Evolutionary conservation across 2,888 invertebrate species (phyloP).

Genomic region (Odiellus spinosus): DNA sequence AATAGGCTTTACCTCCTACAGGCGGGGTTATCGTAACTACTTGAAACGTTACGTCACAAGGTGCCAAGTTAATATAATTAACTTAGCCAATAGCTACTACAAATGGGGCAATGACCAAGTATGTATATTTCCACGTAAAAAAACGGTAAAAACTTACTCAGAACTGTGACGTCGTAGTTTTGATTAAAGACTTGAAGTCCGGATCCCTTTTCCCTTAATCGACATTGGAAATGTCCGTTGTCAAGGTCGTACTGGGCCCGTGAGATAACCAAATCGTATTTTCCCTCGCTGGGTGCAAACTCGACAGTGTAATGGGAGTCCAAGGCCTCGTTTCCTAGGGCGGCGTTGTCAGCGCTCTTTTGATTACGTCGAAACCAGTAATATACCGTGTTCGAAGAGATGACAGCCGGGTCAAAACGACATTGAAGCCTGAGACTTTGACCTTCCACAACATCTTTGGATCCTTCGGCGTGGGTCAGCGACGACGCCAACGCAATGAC

Average conservation of each 20-base stretch:
- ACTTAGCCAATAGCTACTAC: too few relatives aligned
- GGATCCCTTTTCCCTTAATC: constrained; percentile 53
- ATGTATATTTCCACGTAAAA: too few relatives aligned
- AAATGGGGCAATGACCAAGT: too few relatives aligned
- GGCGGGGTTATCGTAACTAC: too few relatives aligned
- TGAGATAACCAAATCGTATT: constrained; percentile 73
- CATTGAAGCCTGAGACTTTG: constrained; percentile 18
- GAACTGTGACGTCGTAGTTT: constrained; percentile 43
- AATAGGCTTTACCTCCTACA: too few relatives aligned
- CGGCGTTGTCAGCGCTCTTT: constrained; percentile 72
- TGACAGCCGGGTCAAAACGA: constrained; percentile 16
- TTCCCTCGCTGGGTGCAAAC: constrained; percentile 59
- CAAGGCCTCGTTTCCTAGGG: constrained; percentile 61
- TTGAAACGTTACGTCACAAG: too few relatives aligned
- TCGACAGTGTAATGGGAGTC: constrained; percentile 70
- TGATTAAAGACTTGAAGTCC: constrained; percentile 24
- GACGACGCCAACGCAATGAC: too few relatives aligned
- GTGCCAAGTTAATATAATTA: too few relatives aligned
- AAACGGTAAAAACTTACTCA: constrained; percentile 36
- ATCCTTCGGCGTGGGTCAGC: too few relatives aligned
- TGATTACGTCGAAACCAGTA: constrained; percentile 19
- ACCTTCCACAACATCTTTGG: constrained; percentile 18
- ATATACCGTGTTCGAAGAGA: constrained; percentile 15
- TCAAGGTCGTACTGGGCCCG: constrained; percentile 79
- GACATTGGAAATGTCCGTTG: constrained; percentile 78